Evolutionary conservation across 2,113 vertebrate genomes (phyloP).

Genomic region (Machaerirhynchus nigripectus): DNA sequence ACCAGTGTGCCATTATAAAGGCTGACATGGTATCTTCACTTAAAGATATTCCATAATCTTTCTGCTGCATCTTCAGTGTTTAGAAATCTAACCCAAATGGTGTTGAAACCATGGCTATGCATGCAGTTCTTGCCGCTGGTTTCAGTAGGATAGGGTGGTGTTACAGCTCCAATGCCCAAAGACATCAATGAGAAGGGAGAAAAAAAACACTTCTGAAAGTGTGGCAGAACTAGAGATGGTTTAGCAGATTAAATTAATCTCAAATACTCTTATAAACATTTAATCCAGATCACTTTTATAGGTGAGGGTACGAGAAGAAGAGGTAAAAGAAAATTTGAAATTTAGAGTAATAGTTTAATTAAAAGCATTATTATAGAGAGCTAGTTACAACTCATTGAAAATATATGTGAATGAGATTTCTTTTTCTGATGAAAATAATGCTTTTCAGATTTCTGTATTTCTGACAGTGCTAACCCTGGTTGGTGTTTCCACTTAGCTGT

Average conservation of each 20-base stretch:
- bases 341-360: conserved; percentile 42
- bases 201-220: not conserved
- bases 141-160: not conserved
- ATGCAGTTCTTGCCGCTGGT: not conserved
- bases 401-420: not conserved
- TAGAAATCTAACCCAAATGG: not conserved
- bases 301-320: not conserved
- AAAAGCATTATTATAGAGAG: conserved; percentile 34
- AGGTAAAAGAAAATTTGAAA: not conserved
- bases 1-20: not conserved
- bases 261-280: not conserved
- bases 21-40: not conserved
- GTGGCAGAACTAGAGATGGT: not conserved
- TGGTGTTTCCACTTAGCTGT: not conserved
- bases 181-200: not conserved
- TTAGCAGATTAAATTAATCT: not conserved
- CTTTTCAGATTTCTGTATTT: not conserved
- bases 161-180: not conserved
- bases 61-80: not conserved
- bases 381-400: conserved; percentile 24
- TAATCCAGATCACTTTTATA: not conserved
- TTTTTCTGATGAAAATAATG: not conserved
- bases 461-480: not conserved
- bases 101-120: not conserved
- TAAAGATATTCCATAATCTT: not conserved